Percentiles rank a stretch among this genome's conserved stretches.
Evolutionary conservation across 2,888 invertebrate species (phyloP).

Genomic region (Timandra comae): DNA sequence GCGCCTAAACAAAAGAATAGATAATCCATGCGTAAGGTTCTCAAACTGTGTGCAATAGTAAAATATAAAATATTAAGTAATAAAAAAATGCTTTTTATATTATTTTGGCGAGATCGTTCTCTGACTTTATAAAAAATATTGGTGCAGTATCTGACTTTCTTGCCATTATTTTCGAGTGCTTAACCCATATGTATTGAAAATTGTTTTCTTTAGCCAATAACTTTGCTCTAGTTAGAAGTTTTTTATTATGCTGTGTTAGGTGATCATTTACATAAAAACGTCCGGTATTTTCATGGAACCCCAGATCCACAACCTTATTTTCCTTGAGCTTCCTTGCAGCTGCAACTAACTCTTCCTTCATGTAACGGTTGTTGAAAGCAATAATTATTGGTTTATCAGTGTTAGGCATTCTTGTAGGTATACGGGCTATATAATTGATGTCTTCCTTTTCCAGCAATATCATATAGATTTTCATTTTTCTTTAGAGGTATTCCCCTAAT

Average conservation of each 20-base stretch:
- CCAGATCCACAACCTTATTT: background rate
- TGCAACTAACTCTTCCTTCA: background rate
- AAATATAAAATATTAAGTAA: no score
- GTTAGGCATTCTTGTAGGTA: slow-evolving; percentile 1
- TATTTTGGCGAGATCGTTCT: no score
- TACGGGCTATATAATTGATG: slow-evolving; percentile 1
- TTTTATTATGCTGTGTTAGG: background rate
- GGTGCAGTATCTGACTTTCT: slow-evolving; percentile 10
- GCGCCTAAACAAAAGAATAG: no score
- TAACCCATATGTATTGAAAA: no score
- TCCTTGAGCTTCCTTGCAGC: background rate
- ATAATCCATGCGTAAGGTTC: no score
- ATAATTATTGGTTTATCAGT: background rate
- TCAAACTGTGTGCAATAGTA: no score
- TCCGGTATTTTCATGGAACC: background rate
- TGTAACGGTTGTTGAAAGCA: background rate
- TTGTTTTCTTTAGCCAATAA: background rate
- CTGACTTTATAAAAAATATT: background rate
- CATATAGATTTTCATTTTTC: slow-evolving; percentile 4
- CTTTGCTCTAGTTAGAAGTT: background rate
- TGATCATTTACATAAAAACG: background rate
- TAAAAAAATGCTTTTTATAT: no score
- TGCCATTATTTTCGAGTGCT: no score
- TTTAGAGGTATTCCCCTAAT: no score
- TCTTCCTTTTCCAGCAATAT: background rate